phyloP scores from a whole-genome alignment of 2,113 vertebrate genomes.

The Jaculus jaculus region DNA sequence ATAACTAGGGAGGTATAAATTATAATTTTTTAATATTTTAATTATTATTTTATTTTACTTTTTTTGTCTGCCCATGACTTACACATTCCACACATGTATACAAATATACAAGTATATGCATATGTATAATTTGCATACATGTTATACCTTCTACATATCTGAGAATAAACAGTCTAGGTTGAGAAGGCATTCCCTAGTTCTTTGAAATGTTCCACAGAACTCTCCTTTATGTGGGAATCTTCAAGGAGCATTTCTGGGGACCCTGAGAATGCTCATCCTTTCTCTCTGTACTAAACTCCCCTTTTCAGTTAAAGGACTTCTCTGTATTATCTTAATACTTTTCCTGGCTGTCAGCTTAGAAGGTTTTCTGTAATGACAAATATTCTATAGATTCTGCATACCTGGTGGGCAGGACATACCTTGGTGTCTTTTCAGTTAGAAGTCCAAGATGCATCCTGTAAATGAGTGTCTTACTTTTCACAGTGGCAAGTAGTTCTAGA shows the following conservation, averaged over 20 bases:
- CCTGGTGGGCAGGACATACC: not conserved
- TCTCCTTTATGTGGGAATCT: no score
- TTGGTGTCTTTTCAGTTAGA: not conserved
- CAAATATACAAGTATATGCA: no score
- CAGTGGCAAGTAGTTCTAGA: not conserved
- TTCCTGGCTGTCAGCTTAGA: not conserved
- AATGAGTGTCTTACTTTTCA: constrained; percentile 1
- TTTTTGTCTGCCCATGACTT: not conserved
- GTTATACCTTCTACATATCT: not conserved
- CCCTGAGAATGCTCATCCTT: not conserved
- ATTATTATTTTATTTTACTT: not conserved
- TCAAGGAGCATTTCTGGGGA: not conserved
- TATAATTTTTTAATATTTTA: not conserved
- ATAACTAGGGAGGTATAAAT: not conserved
- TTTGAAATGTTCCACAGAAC: not conserved
- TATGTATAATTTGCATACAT: not conserved
- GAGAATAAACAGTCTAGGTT: not conserved
- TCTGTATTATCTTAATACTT: no score
- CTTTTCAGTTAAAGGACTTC: not conserved
- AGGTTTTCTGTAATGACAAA: not conserved
- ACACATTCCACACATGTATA: not conserved
- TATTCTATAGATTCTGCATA: not conserved
- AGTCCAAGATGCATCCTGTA: not conserved
- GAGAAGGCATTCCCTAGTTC: not conserved
- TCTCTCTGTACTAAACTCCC: rapidly evolving